Evolutionary conservation across 2,797 vertebrate genomes (phyloP).

Genomic region (Melopsittacus undulatus): DNA sequence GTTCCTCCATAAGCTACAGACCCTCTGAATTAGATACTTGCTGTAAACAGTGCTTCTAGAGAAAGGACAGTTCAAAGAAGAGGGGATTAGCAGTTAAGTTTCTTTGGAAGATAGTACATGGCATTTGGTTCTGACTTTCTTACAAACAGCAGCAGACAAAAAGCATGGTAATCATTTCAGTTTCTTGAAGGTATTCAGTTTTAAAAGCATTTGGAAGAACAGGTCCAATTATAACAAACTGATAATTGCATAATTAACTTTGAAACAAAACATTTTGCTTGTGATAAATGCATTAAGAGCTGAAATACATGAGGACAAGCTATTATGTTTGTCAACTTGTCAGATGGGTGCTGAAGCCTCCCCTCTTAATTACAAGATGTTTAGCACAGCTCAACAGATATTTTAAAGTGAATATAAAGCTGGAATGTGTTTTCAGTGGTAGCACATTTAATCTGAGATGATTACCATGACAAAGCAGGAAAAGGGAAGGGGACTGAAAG

Average conservation of each 20-base stretch:
- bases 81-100: constrained; percentile 11
- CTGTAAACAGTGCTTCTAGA: constrained; percentile 56
- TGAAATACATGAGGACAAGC: constrained; percentile 41
- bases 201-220: constrained; percentile 51
- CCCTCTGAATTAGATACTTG: constrained; percentile 16
- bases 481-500: constrained; percentile 5
- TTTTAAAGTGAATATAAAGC: constrained; percentile 38
- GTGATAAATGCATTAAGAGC: constrained; percentile 39
- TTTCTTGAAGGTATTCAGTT: constrained; percentile 52
- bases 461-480: constrained; percentile 51
- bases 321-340: constrained; percentile 57
- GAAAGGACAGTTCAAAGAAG: constrained; percentile 55
- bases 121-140: constrained; percentile 53
- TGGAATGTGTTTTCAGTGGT: constrained; percentile 49
- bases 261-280: constrained; percentile 58
- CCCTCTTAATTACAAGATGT: constrained; percentile 50
- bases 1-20: constrained; percentile 49
- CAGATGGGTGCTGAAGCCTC: constrained; percentile 37
- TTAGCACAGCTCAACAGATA: constrained; percentile 37
- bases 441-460: constrained; percentile 35
- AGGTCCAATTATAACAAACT: constrained; percentile 57
- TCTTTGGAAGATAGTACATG: constrained; percentile 26
- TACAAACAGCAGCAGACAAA: constrained; percentile 38
- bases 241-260: constrained; percentile 64
- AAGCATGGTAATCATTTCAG: constrained; percentile 49